Base-by-base conservation (phyloP, 2,888 invertebrate genomes). In the Andrena chrysosceles region DNA sequence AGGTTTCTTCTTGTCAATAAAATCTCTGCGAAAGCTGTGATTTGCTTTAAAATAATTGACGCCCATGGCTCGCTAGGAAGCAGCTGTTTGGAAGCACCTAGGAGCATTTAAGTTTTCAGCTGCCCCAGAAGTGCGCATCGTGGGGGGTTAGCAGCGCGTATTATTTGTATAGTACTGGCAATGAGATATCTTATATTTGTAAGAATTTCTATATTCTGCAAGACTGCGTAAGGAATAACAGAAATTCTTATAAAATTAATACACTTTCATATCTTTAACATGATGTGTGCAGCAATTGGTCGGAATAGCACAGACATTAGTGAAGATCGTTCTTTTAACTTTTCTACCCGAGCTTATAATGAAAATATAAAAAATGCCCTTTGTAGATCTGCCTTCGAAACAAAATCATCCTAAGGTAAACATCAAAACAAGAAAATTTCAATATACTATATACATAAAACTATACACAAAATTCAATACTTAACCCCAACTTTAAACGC, bases 81-180 rank as follows among this genome's bases (percentile, higher is more conserved):
- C 73, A 74, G 73, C 73, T 74, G 73, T 56, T 59, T 67, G n/a
- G n/a, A 29, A 56, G 29, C 42, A 48, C 16, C 10, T 59, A 54
- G 1, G 5, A 59, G 13, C 20, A 42, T 42, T 67, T 35, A 35
- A 42, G 29, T 10, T 29, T 48, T 42, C 73, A 74, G 73, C 73
- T 74, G 73, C 31, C 42, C 54, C 23, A 23, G 10, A 56, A 56
- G 52, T 20, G 20, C 20, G 6, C 52, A 2, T 52, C 20, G n/a
- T 8, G 52, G 52, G 2, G 52, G 20, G 52, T 42, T 42, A 16
- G 4, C 16, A 16, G 8, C 8, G 20, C 6, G 52, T 52, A 20
- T 16, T 42, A 13, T 42, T 1, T 0, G 20, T 52, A n/a, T n/a
- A 52, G 2, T 52, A 52, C 8, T 52, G 52, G 20, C 52, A 20